Base-by-base conservation (phyloP, 1,140 invertebrate genomes). In the Nebria ingens region DNA sequence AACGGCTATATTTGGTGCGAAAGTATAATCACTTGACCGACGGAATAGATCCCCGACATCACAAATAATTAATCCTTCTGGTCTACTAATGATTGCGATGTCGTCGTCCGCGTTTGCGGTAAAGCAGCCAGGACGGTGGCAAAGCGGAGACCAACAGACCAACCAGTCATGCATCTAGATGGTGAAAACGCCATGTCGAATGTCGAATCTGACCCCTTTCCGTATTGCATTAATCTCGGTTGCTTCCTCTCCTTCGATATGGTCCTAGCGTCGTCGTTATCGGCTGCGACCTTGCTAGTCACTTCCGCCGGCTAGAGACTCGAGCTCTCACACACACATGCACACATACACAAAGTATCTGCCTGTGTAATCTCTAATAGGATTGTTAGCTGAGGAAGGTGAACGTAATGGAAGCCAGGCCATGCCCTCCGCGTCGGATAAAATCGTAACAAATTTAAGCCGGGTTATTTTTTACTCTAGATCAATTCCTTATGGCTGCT, bases 341-440 rank as follows among this genome's bases (percentile, higher is more conserved):
- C n/a, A n/a, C n/a, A n/a, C n/a, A n/a, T n/a, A n/a, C n/a, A n/a
- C 40, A 6, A 17, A 9, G 15, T 45, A 45, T 45, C 40, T 45
- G 40, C 40, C 15, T 45, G 17, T 45, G 40, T 45, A 45, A 45
- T 45, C 40, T 45, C 40, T 45, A 45, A 45, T 45, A 45, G 40
- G 40, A 45, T 45, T 45, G 40, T 45, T 45, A 45, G 40, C 40
- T 45, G 9, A 45, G 3, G 25, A 45, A 45, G 40, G 40, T 45
- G 40, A 45, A 45, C 40, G 40, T 45, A 45, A 45, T 45, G 17
- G 40, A 45, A 45, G 40, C 17, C 13, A 13, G 25, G 25, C 25
- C 4, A 4, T n/a, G n/a, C n/a, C 25, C 4, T 4, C 13, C 17
- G 40, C 15, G 3, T 17, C 3, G 40, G 40, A 45, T 45, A 45